Conservation (phyloP, 2,113 vertebrate genomes). For the Nannobrachium achirus region DNA sequence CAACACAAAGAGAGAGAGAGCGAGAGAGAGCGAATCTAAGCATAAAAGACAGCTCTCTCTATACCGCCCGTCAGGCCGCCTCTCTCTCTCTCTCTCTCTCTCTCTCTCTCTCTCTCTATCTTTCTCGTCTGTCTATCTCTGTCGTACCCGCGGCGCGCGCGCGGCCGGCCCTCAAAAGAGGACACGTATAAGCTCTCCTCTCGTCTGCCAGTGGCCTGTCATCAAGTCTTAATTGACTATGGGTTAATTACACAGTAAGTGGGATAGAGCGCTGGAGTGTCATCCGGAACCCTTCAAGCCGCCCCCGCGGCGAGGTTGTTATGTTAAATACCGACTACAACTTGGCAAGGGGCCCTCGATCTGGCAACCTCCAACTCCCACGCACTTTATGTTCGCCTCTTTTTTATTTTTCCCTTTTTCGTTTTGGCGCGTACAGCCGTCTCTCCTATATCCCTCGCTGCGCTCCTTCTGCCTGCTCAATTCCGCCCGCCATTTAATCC, state of each 20-base stretch:
- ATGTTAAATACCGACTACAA: constrained; percentile 66
- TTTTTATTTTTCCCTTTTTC: constrained; percentile 40
- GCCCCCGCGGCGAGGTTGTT: constrained; percentile 77
- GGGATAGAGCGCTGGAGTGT: constrained; percentile 60
- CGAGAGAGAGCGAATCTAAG: constrained; percentile 10
- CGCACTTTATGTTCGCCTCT: constrained; percentile 40
- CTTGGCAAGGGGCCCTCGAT: constrained; percentile 58
- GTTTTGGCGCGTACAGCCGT: no score
- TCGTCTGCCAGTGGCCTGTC: constrained; percentile 53
- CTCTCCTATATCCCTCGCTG: no score
- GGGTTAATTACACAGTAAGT: constrained; percentile 75
- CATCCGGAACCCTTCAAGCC: constrained; percentile 62
- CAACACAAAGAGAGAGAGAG: constrained; percentile 22
- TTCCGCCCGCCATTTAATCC: no score
- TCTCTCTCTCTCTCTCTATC: no score
- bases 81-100: no score
- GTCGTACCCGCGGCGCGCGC: no score
- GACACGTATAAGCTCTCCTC: no score
- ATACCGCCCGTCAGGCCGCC: constrained; percentile 27
- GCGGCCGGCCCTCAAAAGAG: no score
- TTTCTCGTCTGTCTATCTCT: no score
- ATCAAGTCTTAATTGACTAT: constrained; percentile 70
- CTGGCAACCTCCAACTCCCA: constrained; percentile 69
- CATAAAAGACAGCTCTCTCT: constrained; percentile 46
- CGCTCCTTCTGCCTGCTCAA: no score